Evolutionary conservation across 2,888 invertebrate species (phyloP).

Genomic region (Copidosoma aretas): DNA sequence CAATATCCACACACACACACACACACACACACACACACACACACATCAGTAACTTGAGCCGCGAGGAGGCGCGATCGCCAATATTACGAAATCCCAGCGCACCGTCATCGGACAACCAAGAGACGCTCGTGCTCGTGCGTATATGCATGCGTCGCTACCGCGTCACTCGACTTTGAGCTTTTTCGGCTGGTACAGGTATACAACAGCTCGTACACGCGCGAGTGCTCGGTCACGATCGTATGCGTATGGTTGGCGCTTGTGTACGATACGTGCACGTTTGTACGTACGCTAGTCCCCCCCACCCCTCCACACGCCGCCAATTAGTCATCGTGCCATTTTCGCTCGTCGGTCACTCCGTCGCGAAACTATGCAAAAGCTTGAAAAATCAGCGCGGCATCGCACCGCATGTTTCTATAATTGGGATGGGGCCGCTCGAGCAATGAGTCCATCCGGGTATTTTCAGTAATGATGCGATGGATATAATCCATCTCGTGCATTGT

Average conservation of each 20-base stretch:
- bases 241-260: too few relatives aligned
- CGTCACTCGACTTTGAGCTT: conserved; percentile 32
- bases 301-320: too few relatives aligned
- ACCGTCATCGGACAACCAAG: too few relatives aligned
- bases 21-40: too few relatives aligned
- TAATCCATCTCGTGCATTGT: neutral
- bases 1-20: too few relatives aligned
- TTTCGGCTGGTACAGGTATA: conserved; percentile 29
- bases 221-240: too few relatives aligned
- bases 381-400: neutral
- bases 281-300: too few relatives aligned
- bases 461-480: neutral
- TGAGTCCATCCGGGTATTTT: neutral
- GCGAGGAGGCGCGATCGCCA: too few relatives aligned
- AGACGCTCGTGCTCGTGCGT: too few relatives aligned
- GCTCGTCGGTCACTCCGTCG: conserved; percentile 13
- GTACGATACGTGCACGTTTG: too few relatives aligned
- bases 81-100: too few relatives aligned
- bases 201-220: neutral
- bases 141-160: neutral
- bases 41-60: too few relatives aligned
- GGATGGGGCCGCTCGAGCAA: neutral
- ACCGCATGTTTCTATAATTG: neutral
- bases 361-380: neutral
- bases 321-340: conserved; percentile 41